Conservation (phyloP, 2,113 vertebrate genomes). For the Caranx melampygus region DNA sequence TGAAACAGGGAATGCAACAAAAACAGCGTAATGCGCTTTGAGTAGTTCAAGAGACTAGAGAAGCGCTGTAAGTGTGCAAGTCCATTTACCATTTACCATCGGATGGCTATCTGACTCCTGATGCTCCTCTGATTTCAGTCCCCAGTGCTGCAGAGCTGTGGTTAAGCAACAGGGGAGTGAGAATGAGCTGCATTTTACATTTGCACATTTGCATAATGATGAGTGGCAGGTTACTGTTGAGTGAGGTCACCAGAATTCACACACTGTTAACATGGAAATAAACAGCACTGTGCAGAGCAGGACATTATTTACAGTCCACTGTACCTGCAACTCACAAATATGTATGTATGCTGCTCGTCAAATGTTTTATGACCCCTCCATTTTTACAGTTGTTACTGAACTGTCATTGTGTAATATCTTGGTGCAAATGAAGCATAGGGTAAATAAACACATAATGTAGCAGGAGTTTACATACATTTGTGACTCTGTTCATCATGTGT, state of each 20-base stretch:
- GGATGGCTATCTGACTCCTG: neutral
- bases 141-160: neutral
- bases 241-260: slow-evolving; percentile 55
- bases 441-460: too few relatives aligned
- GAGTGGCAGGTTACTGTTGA: slow-evolving; percentile 58
- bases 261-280: slow-evolving; percentile 59
- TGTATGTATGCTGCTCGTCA: neutral
- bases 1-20: too few relatives aligned
- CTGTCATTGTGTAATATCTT: too few relatives aligned
- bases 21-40: too few relatives aligned
- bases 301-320: neutral
- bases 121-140: neutral
- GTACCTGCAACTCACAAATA: neutral
- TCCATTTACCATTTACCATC: too few relatives aligned
- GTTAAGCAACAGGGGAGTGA: neutral
- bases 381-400: neutral
- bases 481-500: too few relatives aligned
- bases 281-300: slow-evolving; percentile 14
- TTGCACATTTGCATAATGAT: neutral
- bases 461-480: too few relatives aligned
- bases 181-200: neutral
- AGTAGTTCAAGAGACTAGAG: too few relatives aligned
- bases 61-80: too few relatives aligned
- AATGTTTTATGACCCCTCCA: neutral
- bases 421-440: too few relatives aligned